Percentiles rank a stretch among this genome's conserved stretches.
Conservation (phyloP, 2,113 vertebrate genomes). For the Nerophis ophidion region DNA sequence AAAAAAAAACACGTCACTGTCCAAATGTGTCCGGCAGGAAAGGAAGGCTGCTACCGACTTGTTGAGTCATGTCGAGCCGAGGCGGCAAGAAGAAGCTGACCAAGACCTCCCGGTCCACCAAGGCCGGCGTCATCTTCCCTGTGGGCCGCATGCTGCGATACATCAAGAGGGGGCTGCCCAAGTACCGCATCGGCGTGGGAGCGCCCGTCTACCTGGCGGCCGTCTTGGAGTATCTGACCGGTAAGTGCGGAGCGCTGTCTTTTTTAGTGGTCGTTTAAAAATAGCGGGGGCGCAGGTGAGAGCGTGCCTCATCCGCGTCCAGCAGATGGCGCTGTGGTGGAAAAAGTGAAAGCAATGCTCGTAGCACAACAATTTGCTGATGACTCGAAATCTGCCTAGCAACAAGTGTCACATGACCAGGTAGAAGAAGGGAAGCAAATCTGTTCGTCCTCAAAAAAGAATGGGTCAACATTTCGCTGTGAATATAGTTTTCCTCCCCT, state of each 20-base stretch:
- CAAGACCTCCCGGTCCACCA: slow-evolving; percentile 90
- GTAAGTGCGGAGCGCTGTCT: slow-evolving; percentile 61
- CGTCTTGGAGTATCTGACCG: slow-evolving; percentile 94
- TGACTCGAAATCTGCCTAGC: too few relatives aligned
- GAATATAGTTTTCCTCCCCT: too few relatives aligned
- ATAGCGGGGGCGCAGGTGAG: too few relatives aligned
- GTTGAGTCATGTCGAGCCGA: slow-evolving; percentile 85
- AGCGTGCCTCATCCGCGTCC: too few relatives aligned
- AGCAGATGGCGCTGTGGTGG: too few relatives aligned
- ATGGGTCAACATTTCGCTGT: too few relatives aligned
- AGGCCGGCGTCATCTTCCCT: slow-evolving; percentile 95
- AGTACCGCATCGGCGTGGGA: slow-evolving; percentile 92
- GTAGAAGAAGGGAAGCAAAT: too few relatives aligned
- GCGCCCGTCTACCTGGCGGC: slow-evolving; percentile 97
- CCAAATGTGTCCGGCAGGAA: slow-evolving; percentile 26
- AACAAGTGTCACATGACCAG: too few relatives aligned
- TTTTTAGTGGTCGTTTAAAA: too few relatives aligned
- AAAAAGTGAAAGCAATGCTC: too few relatives aligned
- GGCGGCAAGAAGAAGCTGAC: slow-evolving; percentile 96
- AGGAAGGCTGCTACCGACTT: slow-evolving; percentile 18
- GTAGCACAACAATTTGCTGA: too few relatives aligned
- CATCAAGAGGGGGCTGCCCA: slow-evolving; percentile 91
- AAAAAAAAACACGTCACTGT: background rate
- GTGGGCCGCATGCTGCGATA: slow-evolving; percentile 97
- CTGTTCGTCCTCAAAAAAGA: too few relatives aligned